Evolutionary conservation across 2,888 invertebrate genomes (phyloP), one percentile per base, ranked within the genome.

Genomic region (Mimumesa dahlbomi): DNA sequence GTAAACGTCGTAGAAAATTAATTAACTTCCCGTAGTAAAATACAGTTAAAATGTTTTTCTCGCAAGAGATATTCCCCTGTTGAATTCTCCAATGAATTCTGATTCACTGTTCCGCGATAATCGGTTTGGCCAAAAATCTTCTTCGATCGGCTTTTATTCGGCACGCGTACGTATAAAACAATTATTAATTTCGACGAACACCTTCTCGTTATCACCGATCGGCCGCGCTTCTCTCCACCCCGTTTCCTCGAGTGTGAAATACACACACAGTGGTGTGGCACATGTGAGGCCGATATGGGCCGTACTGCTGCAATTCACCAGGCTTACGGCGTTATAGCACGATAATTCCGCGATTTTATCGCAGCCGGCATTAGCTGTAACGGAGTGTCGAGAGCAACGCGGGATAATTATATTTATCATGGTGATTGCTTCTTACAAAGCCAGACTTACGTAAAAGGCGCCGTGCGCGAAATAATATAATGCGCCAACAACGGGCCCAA

Each of bases 271-370:
- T 22, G 9, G 43, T 31, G 21, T 19, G n/a, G n/a, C n/a, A n/a
- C 19, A 52, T 11, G 45, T 50, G 45, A 65, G 36, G 25, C 49
- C 45, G 36, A 56, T 59, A 64, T 40, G 49, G 58, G 42, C n/a
- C 48, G 59, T 70, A 70, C 61, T 56, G n/a, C n/a, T n/a, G 71
- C 72, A 21, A 61, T 59, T 56, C 49, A 38, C 50, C 31, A 18
- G 36, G 46, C 52, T 42, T 36, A 54, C 61, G 49, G 57, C 42
- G 64, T 42, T 46, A 56, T 38, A 46, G 74, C 40, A 45, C 49
- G 66, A 77, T 77, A 75, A 77, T 73, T 73, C 38, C 45, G 46
- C 31, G 79, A 78, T 78, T 76, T 78, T 78, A 76, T 78, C 78
- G 58, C 40, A 40, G 19, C 34, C 29, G 45, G 57, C 31, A 64